Percentiles rank a stretch among this genome's conserved stretches.
phyloP scores from a whole-genome alignment of 2,888 invertebrate genomes.

The Pseudeuparius sepicola region DNA sequence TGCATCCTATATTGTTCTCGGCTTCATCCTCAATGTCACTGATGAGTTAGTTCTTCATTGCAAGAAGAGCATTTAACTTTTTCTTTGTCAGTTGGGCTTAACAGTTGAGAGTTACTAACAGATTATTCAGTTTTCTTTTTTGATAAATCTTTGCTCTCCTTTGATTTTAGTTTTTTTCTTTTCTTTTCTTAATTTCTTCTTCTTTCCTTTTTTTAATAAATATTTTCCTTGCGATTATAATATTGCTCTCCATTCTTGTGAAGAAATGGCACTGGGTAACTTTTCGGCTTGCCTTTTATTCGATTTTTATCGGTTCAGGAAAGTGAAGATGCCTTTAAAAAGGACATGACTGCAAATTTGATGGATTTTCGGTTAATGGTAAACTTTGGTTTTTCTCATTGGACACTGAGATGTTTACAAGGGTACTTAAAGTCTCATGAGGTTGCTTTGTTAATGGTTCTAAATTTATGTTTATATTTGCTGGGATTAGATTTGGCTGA shows the following conservation, averaged over 20 bases:
- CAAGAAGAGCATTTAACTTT: conserved; percentile 7
- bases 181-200: no score
- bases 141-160: conserved; percentile 2
- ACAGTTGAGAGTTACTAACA: background rate
- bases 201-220: background rate
- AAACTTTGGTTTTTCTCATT: no score
- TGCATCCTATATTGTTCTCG: conserved; percentile 4
- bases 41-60: conserved; percentile 1
- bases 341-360: background rate
- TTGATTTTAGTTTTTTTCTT: conserved; percentile 4
- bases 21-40: conserved; percentile 1
- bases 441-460: no score
- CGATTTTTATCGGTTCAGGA: conserved; percentile 3
- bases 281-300: conserved; percentile 4
- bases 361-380: no score
- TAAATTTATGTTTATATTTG: no score
- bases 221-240: background rate
- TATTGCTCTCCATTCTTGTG: background rate
- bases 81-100: conserved; percentile 5
- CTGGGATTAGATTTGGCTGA: no score
- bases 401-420: no score
- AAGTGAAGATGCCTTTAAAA: conserved; percentile 7
- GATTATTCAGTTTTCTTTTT: conserved; percentile 6
- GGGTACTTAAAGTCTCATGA: no score
- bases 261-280: conserved; percentile 1